These are phyloP conservation scores for Heterodera schachtii DNA, from an alignment of 1,140 invertebrate species.

Conservation along the genomic window DNA sequence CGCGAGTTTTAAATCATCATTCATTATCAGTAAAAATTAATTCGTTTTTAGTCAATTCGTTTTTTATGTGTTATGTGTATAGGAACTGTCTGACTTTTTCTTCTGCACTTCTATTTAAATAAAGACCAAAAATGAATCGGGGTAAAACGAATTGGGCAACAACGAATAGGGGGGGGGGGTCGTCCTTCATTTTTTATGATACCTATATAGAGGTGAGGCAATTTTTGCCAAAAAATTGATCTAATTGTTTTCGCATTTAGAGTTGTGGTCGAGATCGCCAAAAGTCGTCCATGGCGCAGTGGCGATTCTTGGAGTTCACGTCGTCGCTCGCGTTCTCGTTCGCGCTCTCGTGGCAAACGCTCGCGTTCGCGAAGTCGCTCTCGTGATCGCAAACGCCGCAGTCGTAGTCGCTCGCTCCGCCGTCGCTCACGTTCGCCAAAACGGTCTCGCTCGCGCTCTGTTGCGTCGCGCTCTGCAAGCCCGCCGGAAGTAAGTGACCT, in stretches of 20 bases:
- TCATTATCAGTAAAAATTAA: too few species aligned
- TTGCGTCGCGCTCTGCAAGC: not conserved
- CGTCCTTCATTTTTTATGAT: too few species aligned
- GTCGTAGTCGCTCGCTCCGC: not conserved
- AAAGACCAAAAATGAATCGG: too few species aligned
- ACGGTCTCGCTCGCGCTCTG: conserved; percentile 26
- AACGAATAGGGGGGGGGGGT: too few species aligned
- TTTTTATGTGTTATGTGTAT: too few species aligned
- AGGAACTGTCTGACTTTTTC: too few species aligned
- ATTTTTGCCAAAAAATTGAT: too few species aligned
- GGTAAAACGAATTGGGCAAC: too few species aligned
- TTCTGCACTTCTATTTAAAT: too few species aligned
- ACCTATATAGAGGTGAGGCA: too few species aligned
- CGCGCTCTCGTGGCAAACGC: conserved; percentile 19
- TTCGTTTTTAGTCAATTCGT: too few species aligned
- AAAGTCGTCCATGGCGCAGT: conserved; percentile 44
- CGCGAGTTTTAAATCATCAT: too few species aligned
- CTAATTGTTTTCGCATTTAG: conserved; percentile 39
- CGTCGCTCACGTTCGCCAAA: conserved; percentile 4
- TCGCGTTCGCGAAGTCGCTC: conserved; percentile 36
- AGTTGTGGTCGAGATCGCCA: conserved; percentile 52
- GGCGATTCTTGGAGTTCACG: conserved; percentile 29
- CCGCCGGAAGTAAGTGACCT: conserved; percentile 16
- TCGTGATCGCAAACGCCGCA: conserved; percentile 18
- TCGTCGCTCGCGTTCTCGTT: conserved; percentile 34